Evolutionary conservation across 2,888 invertebrate species (phyloP), one percentile per base, ranked within the genome.

Genomic region (Aphelenchoides bicaudatus): DNA sequence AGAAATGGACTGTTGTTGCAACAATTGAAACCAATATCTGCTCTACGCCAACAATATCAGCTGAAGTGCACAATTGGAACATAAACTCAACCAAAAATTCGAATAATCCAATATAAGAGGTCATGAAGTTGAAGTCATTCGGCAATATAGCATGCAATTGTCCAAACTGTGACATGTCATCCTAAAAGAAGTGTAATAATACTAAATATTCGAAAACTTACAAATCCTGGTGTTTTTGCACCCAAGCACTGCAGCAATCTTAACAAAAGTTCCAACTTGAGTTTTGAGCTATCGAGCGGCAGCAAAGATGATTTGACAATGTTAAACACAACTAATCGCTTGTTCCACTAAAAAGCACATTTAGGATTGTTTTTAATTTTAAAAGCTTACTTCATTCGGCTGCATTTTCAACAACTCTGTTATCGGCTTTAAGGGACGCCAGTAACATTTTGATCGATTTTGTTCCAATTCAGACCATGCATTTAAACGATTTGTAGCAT

Each of bases 51-150:
- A 43, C 25, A 6, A 10, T 43, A 19, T 43, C 43, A n/a, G 8
- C 25, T 6, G 43, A 21, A 8, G 43, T 43, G 10, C 21, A 10
- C 43, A 43, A 25, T 43, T 43, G 10, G 16, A 21, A 19, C 10
- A 43, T 19, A 25, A 43, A 43, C 10, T 43, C 43, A 6, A n/a
- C 25, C 21, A 43, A 43, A 43, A 43, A 43, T 21, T 43, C 43
- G 10, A 10, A 6, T 6, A 43, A 21, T 6, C 43, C 43, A 6
- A 8, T 8, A n/a, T 43, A 43, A 19, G 16, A 21, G 23, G 10
- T 19, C 23, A 43, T 21, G 23, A 19, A 21, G 23, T 6, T 25
- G 43, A 43, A 43, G 23, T 43, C 43, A 8, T 21, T 25, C 8
- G 43, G 43, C 43, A 43, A n/a, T 10, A 43, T 43, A 8, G 10